Percentiles rank a stretch among this genome's conserved stretches.
Evolutionary conservation across 2,113 vertebrate genomes (phyloP).

Genomic region (Excalfactoria chinensis): DNA sequence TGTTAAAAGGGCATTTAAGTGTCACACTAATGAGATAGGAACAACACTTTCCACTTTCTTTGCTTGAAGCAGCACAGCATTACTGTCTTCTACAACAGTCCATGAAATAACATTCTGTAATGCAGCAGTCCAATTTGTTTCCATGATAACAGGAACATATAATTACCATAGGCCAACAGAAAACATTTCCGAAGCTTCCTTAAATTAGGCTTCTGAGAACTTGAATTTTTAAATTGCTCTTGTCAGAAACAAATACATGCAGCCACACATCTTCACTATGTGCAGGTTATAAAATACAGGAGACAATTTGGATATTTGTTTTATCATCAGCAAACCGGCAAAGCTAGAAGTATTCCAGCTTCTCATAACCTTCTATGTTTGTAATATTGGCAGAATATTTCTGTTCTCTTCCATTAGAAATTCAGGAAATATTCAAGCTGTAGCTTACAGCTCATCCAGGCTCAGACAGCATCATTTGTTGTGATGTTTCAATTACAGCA

Average conservation of each 20-base stretch:
- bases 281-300: background rate
- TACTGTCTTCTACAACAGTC: background rate
- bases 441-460: background rate
- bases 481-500: background rate
- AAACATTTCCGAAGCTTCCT: background rate
- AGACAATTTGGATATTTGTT: background rate
- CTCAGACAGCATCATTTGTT: background rate
- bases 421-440: background rate
- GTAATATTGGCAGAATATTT: fast-evolving
- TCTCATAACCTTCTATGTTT: background rate
- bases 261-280: background rate
- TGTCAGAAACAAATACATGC: background rate
- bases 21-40: background rate
- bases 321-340: background rate
- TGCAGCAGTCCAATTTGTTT: background rate
- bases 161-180: background rate
- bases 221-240: background rate
- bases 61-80: background rate
- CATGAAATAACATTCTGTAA: background rate
- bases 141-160: background rate
- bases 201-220: background rate
- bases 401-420: background rate
- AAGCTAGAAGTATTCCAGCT: background rate
- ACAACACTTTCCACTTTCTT: background rate
- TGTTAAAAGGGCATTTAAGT: background rate